phyloP scores from a whole-genome alignment of 2,113 vertebrate genomes.

The Ascaphus truei region DNA sequence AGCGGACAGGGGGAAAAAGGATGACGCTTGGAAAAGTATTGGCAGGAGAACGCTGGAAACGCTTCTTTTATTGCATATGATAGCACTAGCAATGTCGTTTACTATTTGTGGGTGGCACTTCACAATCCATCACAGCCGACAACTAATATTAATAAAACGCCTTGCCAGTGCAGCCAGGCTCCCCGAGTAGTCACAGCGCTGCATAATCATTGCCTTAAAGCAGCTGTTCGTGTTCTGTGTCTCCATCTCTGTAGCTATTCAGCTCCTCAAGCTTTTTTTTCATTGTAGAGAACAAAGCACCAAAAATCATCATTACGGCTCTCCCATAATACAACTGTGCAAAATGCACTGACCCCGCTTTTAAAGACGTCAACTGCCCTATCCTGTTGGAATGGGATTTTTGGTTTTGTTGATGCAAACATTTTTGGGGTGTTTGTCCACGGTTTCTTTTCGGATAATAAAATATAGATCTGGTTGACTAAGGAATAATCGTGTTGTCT shows the following conservation, averaged over 20 bases:
- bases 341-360: constrained; percentile 14
- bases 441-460: no score
- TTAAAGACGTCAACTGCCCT: neutral
- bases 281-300: constrained; percentile 27
- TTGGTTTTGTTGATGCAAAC: no score
- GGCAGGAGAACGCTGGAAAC: constrained; percentile 25
- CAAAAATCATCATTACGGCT: constrained; percentile 23
- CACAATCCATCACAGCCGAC: constrained; percentile 28
- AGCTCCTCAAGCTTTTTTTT: constrained; percentile 9
- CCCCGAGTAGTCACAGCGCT: neutral
- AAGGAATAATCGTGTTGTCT: no score
- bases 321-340: constrained; percentile 13
- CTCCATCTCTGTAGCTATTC: constrained; percentile 18
- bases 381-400: no score
- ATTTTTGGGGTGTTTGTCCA: no score
- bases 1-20: constrained; percentile 4
- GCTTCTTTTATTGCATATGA: constrained; percentile 36
- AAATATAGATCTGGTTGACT: no score
- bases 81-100: constrained; percentile 35
- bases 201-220: constrained; percentile 36
- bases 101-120: constrained; percentile 32
- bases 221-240: constrained; percentile 10
- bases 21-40: constrained; percentile 27
- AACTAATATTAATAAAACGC: constrained; percentile 37
- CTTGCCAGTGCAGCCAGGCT: constrained; percentile 13